Evolutionary conservation across 2,113 vertebrate species (phyloP).

Genomic region (Lophura nycthemera): DNA sequence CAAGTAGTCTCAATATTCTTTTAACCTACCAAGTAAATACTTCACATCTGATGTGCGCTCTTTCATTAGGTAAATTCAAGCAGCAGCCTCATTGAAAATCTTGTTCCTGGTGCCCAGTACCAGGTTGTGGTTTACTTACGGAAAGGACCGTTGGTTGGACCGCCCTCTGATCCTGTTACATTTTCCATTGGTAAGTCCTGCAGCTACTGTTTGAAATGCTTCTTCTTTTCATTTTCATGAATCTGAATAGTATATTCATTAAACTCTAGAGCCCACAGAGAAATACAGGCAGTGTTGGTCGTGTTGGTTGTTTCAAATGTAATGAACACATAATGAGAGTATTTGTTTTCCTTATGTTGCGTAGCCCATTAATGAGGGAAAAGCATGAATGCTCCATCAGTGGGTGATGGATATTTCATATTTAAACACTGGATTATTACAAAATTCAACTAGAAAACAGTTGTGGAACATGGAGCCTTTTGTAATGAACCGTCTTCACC

Average conservation of each 20-base stretch:
- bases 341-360: neutral
- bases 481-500: neutral
- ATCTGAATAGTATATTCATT: fast-evolving
- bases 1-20: neutral
- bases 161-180: conserved; percentile 91
- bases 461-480: neutral
- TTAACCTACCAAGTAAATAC: neutral
- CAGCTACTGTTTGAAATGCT: neutral
- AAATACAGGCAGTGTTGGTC: neutral
- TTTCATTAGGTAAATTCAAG: conserved; percentile 89
- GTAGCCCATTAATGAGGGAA: neutral
- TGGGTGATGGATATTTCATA: neutral
- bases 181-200: conserved; percentile 89
- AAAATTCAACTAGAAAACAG: neutral
- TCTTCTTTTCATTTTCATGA: neutral
- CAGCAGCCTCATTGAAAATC: conserved; percentile 87
- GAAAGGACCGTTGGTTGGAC: conserved; percentile 90
- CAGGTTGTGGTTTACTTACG: conserved; percentile 89
- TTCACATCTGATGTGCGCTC: neutral
- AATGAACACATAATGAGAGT: neutral
- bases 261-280: neutral
- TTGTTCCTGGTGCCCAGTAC: conserved; percentile 95
- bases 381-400: neutral
- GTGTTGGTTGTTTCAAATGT: neutral
- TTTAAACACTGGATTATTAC: neutral